Base-by-base conservation (phyloP, 1,140 invertebrate species). In the Liolophura sinensis region DNA sequence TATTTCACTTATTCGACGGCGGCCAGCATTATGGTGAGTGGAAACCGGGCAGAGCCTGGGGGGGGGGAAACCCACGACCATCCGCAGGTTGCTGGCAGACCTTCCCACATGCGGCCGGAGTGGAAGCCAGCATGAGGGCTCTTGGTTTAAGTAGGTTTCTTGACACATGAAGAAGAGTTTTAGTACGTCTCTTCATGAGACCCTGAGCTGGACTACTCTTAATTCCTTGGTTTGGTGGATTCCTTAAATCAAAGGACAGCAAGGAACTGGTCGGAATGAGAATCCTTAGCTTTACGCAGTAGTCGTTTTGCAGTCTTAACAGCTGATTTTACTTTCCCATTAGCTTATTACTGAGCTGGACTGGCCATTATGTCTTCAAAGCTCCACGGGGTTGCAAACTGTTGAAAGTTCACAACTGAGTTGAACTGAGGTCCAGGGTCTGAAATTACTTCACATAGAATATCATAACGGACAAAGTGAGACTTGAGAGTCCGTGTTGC, bases 291-390 rank as follows among this genome's bases (percentile, higher is more conserved):
- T 27, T 61, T 66, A 9, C 40, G 57, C 6, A 70, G n/a, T 18
- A 70, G 15, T 15, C 51, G 40, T 55, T 72, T 72, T 27, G 64
- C 68, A 0, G 58, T 40, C 51, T 63, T 64, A 0, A 72, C 61
- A 15, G 63, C 57, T n/a, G 46, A 22, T 48, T 72, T 67, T 22
- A 31, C 70, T 48, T 69, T 69, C 1, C 69, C 66, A 65, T 68
- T 71, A 25, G 46, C 15, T 48, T 61, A 25, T 12, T 49, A 25
- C 25, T 58, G 40, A 15, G 48, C 5, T 20, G 70, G 67, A 48
- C 5, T n/a, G 16, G 18, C 46, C 3, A 64, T 65, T 48, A 27
- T 31, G 54, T 69, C 54, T 40, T 59, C 50, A 60, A 69, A 66
- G 48, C 49, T 27, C 68, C 68, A 65, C 16, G 27, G n/a, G 40